phyloP scores from a whole-genome alignment of 2,888 invertebrate genomes.

The Nemotelus nigrinus region DNA sequence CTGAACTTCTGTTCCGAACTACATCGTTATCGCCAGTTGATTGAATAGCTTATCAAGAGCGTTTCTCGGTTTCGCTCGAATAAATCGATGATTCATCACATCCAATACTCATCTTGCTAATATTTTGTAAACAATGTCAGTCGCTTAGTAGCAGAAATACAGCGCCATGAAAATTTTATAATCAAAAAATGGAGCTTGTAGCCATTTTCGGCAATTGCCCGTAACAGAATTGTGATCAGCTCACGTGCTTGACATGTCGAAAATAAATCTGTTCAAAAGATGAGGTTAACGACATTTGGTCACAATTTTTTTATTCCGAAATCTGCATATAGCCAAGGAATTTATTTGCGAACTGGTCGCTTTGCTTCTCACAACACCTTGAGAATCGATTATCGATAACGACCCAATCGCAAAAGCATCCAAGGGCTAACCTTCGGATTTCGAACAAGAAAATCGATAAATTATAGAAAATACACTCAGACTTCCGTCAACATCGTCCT shows the following conservation, averaged over 20 bases:
- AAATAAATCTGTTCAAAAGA: neutral
- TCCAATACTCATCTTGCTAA: neutral
- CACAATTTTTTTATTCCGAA: too few relatives aligned
- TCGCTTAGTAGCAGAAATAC: too few relatives aligned
- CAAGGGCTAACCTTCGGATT: neutral
- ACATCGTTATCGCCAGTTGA: too few relatives aligned
- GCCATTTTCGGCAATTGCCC: too few relatives aligned
- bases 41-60: too few relatives aligned
- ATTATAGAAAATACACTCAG: conserved; percentile 14
- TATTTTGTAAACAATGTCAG: conserved; percentile 21
- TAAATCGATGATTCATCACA: conserved; percentile 25
- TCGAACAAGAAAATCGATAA: conserved; percentile 23
- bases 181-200: too few relatives aligned
- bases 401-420: neutral
- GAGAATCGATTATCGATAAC: neutral
- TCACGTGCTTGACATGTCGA: neutral
- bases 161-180: too few relatives aligned
- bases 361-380: too few relatives aligned
- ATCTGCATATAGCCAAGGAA: too few relatives aligned
- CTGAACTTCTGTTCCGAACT: too few relatives aligned
- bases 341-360: too few relatives aligned
- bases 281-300: conserved; percentile 25
- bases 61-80: neutral
- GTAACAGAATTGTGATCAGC: too few relatives aligned
- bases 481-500: conserved; percentile 40